Conservation (phyloP, 2,888 invertebrate species). For the Diaphora mendica region DNA sequence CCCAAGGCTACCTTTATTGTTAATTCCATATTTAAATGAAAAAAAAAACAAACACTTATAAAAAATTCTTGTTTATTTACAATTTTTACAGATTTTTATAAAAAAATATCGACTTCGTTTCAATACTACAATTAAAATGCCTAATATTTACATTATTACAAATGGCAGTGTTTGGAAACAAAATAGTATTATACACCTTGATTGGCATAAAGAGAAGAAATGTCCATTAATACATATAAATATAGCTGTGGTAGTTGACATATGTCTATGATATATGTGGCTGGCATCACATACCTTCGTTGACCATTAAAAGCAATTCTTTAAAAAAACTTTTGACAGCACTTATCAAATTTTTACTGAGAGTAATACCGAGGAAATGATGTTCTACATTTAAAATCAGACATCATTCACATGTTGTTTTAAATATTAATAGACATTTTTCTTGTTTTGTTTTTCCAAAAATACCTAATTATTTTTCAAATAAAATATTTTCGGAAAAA, state of each 20-base stretch:
- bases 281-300: not conserved
- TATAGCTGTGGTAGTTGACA: not conserved
- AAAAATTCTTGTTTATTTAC: conserved; percentile 58
- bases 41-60: conserved; percentile 17
- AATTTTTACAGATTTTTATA: conserved; percentile 45
- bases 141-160: conserved; percentile 42
- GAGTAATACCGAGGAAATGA: not conserved
- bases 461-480: not conserved
- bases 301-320: not conserved
- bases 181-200: conserved; percentile 13
- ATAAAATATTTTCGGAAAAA: conserved; percentile 9
- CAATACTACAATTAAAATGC: conserved; percentile 30
- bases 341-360: not conserved
- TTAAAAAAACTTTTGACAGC: not conserved
- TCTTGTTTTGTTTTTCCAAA: not conserved
- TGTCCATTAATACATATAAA: conserved; percentile 6
- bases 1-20: too few species aligned
- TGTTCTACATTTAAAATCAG: not conserved
- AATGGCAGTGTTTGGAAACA: conserved; percentile 36
- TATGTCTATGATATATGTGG: not conserved
- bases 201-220: not conserved
- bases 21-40: too few species aligned
- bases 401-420: not conserved
- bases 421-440: conserved; percentile 16
- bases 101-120: conserved; percentile 38